Conservation (phyloP, 2,888 invertebrate species). For the Theretra japonica region DNA sequence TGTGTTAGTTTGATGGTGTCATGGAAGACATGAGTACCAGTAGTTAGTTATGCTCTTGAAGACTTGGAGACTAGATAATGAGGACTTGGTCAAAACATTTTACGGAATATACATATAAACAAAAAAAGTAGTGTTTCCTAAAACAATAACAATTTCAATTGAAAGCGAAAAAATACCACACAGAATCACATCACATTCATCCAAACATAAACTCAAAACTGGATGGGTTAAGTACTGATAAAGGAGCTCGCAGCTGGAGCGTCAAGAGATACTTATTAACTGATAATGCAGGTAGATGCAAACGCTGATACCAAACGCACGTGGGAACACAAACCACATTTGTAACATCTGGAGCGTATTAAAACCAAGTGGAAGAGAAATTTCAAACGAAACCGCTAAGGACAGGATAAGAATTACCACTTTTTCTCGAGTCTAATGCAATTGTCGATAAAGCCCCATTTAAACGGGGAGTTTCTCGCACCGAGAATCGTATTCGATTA, state of each 20-base stretch:
- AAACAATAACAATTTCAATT: not conserved
- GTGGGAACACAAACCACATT: constrained; percentile 48
- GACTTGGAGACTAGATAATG: too few species aligned
- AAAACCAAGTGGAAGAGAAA: constrained; percentile 6
- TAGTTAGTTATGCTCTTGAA: too few species aligned
- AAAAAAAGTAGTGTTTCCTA: too few species aligned
- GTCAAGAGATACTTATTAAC: constrained; percentile 34
- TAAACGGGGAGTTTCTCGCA: too few species aligned
- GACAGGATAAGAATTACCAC: not conserved
- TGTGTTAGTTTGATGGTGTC: too few species aligned
- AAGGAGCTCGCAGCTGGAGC: constrained; percentile 30
- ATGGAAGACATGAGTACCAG: too few species aligned
- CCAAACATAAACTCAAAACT: not conserved
- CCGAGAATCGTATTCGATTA: too few species aligned
- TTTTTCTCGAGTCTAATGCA: not conserved
- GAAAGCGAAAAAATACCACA: not conserved
- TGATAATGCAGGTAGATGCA: constrained; percentile 56
- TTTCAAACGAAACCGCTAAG: constrained; percentile 5
- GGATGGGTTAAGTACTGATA: not conserved
- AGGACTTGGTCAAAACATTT: too few species aligned
- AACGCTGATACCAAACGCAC: constrained; percentile 50
- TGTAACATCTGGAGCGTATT: constrained; percentile 18
- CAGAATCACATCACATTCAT: not conserved
- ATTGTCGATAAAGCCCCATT: too few species aligned
- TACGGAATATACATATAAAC: too few species aligned